Percentiles rank a stretch among this genome's conserved stretches.
Evolutionary conservation across 2,113 vertebrate species (phyloP).

Genomic region (Equus przewalskii): DNA sequence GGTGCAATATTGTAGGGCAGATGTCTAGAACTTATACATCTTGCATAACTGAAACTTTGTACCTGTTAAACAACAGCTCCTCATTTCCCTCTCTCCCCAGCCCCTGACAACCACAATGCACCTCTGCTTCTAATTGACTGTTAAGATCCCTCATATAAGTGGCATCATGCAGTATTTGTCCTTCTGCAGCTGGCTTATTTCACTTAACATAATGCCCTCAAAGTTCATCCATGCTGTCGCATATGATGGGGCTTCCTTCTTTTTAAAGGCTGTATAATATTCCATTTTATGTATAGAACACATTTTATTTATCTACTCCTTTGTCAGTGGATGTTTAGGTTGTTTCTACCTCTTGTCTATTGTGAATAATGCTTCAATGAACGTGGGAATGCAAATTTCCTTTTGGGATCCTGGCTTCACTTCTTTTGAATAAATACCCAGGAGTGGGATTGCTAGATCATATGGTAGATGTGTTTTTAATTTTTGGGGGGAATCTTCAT

Average conservation of each 20-base stretch:
- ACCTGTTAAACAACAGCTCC: neutral
- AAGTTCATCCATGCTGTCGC: neutral
- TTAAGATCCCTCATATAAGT: neutral
- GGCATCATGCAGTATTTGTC: neutral
- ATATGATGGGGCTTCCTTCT: neutral
- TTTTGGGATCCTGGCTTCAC: neutral
- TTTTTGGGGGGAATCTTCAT: neutral
- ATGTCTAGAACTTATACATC: neutral
- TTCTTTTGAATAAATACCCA: neutral
- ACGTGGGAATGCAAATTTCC: neutral
- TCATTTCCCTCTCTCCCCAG: neutral
- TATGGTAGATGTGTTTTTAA: neutral
- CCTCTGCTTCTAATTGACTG: neutral
- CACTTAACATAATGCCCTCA: neutral
- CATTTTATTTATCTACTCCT: neutral
- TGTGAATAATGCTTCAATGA: neutral
- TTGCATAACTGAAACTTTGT: neutral
- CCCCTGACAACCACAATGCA: neutral
- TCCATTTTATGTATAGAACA: neutral
- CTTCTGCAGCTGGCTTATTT: neutral
- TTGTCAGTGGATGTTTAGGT: neutral
- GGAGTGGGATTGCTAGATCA: neutral
- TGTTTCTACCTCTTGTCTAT: neutral
- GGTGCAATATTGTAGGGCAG: neutral
- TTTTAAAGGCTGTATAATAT: neutral